Percentiles rank a stretch among this genome's conserved stretches.
phyloP scores from a whole-genome alignment of 2,797 vertebrate genomes.

The Numenius phaeopus region DNA sequence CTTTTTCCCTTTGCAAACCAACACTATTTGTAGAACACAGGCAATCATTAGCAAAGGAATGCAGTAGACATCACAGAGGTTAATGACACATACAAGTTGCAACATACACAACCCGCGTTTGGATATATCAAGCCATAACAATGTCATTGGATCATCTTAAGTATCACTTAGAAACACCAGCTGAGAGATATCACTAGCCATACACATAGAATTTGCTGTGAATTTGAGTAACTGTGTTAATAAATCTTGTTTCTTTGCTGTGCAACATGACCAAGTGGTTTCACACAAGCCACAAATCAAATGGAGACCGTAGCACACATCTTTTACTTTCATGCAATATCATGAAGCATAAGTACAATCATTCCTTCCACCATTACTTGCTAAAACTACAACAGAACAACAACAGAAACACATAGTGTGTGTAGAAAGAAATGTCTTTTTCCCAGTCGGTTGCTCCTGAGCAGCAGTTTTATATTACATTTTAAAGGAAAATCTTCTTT shows the following conservation, averaged over 20 bases:
- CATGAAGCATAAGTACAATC: background rate
- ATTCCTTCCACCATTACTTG: background rate
- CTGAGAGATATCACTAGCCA: background rate
- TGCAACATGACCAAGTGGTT: fast-evolving
- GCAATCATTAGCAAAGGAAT: background rate
- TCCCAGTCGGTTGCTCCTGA: background rate
- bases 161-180: background rate
- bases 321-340: background rate
- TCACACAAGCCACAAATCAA: background rate
- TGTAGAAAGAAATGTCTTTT: background rate
- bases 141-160: background rate
- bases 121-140: background rate
- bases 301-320: background rate
- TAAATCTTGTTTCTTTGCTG: background rate
- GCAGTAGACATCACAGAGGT: background rate
- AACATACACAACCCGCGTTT: background rate
- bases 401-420: background rate
- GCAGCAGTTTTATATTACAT: background rate
- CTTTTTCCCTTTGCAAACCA: background rate
- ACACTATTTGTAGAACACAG: background rate
- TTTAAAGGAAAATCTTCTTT: background rate
- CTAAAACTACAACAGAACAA: background rate
- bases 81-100: background rate
- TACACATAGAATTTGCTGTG: background rate
- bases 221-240: background rate